These are phyloP conservation scores for Deilephila elpenor DNA, from an alignment of 2,888 invertebrate species.

Conservation along the genomic window DNA sequence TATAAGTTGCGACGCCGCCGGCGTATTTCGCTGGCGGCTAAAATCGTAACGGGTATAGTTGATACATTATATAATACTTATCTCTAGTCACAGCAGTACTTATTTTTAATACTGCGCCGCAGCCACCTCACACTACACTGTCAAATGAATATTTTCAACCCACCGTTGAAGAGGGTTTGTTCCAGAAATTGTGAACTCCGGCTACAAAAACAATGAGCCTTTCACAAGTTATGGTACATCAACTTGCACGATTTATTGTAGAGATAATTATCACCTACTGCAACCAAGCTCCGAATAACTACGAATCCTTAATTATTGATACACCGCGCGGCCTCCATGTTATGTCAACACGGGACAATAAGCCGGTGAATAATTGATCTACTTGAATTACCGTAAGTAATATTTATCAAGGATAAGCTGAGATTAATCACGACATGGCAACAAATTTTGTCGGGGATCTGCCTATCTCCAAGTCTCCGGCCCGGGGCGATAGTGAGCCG, in stretches of 20 bases:
- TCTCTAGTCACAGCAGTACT: conserved; percentile 20
- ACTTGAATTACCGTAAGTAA: background rate
- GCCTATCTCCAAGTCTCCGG: conserved; percentile 32
- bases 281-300: background rate
- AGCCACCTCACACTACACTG: background rate
- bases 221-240: background rate
- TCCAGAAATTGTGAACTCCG: background rate
- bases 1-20: conserved; percentile 20
- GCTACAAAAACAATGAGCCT: background rate
- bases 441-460: conserved; percentile 18
- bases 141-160: background rate
- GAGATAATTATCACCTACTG: background rate
- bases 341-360: conserved; percentile 13
- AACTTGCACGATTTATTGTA: background rate
- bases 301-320: background rate
- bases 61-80: conserved; percentile 29
- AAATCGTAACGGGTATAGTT: conserved; percentile 18
- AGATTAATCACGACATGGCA: conserved; percentile 5
- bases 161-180: background rate
- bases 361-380: background rate
- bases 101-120: conserved; percentile 13
- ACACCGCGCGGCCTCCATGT: background rate
- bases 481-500: conserved; percentile 45
- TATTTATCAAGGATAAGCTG: background rate
- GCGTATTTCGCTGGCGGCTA: conserved; percentile 18